These are phyloP conservation scores for Electrona antarctica DNA, from an alignment of 2,113 vertebrate genomes.

Conservation along the genomic window DNA sequence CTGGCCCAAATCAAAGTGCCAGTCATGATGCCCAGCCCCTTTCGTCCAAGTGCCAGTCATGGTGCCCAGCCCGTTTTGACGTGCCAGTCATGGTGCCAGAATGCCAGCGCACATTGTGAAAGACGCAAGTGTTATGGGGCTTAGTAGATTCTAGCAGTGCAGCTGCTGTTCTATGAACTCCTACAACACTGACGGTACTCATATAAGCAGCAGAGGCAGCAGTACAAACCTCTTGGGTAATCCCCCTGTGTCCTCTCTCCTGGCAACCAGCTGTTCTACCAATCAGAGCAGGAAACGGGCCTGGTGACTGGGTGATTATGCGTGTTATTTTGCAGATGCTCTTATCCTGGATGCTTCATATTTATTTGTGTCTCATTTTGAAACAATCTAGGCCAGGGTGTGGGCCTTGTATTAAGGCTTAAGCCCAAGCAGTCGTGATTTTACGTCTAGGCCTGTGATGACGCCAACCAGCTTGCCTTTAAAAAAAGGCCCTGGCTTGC, in stretches of 20 bases:
- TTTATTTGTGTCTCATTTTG: conserved; percentile 33
- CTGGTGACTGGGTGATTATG: conserved; percentile 55
- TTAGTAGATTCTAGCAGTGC: conserved; percentile 10
- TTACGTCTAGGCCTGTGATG: not conserved
- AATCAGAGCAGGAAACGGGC: conserved; percentile 48
- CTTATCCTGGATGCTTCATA: conserved; percentile 16
- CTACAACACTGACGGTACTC: conserved; percentile 17
- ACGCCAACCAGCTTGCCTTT: not conserved
- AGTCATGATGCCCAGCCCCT: conserved; percentile 56
- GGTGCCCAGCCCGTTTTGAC: conserved; percentile 47
- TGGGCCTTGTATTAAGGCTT: conserved; percentile 11
- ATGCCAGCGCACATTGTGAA: conserved; percentile 49
- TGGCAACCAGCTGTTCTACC: conserved; percentile 70
- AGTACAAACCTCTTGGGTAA: conserved; percentile 58
- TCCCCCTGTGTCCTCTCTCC: conserved; percentile 62
- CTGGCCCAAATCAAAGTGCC: conserved; percentile 54
- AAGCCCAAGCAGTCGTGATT: not conserved
- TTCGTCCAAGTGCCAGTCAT: conserved; percentile 47
- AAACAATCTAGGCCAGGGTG: conserved; percentile 31
- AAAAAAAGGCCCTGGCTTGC: not conserved
- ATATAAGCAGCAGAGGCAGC: conserved; percentile 34
- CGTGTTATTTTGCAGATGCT: conserved; percentile 54
- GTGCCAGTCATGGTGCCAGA: conserved; percentile 53
- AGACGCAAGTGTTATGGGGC: conserved; percentile 41
- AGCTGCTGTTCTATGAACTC: conserved; percentile 37